Conservation (phyloP, 37 sponge, comb jelly and placozoan species). For the Aplysina aerophoba region DNA sequence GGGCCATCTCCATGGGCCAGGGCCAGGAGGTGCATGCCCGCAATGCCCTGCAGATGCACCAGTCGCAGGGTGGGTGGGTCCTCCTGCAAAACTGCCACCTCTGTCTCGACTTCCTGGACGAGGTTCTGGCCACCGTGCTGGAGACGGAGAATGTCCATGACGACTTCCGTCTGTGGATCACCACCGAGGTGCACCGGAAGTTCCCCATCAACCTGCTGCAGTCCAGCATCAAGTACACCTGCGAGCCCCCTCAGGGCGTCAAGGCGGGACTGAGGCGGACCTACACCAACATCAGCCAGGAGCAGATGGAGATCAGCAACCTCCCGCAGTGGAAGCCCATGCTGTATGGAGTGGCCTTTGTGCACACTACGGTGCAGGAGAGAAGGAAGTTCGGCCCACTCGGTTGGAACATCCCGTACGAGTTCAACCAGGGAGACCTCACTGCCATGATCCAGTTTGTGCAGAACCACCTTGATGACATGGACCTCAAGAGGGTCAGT, state of each 20-base stretch:
- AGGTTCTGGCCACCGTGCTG: slow-evolving; percentile 84
- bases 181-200: slow-evolving; percentile 95
- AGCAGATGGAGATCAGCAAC: slow-evolving; percentile 95
- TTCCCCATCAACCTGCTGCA: slow-evolving; percentile 99
- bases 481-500: slow-evolving; percentile 90
- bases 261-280: slow-evolving; percentile 97
- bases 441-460: slow-evolving; percentile 89
- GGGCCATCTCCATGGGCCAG: slow-evolving; percentile 98
- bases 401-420: slow-evolving; percentile 99
- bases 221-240: slow-evolving; percentile 95
- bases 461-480: slow-evolving; percentile 94
- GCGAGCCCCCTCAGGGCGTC: slow-evolving; percentile 98
- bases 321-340: slow-evolving; percentile 98
- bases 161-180: slow-evolving; percentile 95
- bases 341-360: slow-evolving; percentile 95
- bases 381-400: slow-evolving; percentile 95
- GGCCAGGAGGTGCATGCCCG: slow-evolving; percentile 99
- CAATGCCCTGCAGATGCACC: slow-evolving; percentile 84
- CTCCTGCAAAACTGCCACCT: slow-evolving; percentile 99
- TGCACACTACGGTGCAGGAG: slow-evolving; percentile 99
- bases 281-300: slow-evolving; percentile 94
- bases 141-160: slow-evolving; percentile 91
- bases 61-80: slow-evolving; percentile 93
- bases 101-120: slow-evolving; percentile 95
- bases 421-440: slow-evolving; percentile 97